phyloP scores from a whole-genome alignment of 1,140 invertebrate species.

The Eciton burchellii region DNA sequence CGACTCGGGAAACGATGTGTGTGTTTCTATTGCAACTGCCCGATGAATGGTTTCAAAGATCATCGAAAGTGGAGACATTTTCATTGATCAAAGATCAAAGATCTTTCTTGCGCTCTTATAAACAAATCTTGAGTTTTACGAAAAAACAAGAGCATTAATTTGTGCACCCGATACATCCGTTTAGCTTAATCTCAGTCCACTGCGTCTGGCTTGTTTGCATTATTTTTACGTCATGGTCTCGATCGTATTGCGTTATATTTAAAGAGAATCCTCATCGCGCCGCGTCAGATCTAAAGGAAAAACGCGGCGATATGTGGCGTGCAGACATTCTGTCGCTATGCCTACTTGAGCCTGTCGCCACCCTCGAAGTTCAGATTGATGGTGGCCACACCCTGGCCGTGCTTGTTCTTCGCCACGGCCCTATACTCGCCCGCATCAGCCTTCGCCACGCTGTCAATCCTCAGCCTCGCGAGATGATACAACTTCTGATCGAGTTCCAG shows the following conservation, averaged over 20 bases:
- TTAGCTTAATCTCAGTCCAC: too few species aligned
- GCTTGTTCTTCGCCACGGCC: constrained; percentile 95
- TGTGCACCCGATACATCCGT: too few species aligned
- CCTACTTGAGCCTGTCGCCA: constrained; percentile 94
- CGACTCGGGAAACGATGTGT: too few species aligned
- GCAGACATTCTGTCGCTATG: constrained; percentile 45
- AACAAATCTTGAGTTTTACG: too few species aligned
- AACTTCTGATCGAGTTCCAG: constrained; percentile 94
- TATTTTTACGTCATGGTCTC: not conserved
- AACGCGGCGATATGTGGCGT: constrained; percentile 11
- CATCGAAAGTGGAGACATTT: too few species aligned
- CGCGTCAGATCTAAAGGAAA: not conserved
- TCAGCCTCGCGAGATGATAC: constrained; percentile 94
- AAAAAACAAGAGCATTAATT: too few species aligned
- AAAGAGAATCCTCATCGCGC: not conserved
- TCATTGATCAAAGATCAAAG: too few species aligned
- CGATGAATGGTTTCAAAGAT: too few species aligned
- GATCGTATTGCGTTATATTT: constrained; percentile 5
- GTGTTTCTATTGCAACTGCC: too few species aligned
- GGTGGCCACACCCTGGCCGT: constrained; percentile 96
- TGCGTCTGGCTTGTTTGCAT: not conserved
- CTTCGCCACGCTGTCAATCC: constrained; percentile 93
- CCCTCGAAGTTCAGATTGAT: constrained; percentile 98
- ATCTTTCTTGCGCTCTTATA: too few species aligned
- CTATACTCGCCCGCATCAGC: constrained; percentile 97